phyloP scores from a whole-genome alignment of 2,888 invertebrate genomes.

The Globia sparganii region DNA sequence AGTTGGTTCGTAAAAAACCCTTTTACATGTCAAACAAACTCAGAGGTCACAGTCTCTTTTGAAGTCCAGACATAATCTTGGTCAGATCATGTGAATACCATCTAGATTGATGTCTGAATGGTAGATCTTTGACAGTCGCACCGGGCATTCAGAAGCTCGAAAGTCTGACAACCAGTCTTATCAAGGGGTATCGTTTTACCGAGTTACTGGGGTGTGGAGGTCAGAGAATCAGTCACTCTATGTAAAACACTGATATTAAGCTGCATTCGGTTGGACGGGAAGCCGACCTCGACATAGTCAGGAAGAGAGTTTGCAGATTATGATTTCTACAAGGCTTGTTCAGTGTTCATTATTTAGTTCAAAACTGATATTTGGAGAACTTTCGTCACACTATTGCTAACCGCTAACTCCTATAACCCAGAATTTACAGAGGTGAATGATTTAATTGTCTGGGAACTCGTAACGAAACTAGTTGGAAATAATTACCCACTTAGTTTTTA shows the following conservation, averaged over 20 bases:
- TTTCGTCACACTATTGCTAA: neutral
- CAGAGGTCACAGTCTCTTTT: too few species aligned
- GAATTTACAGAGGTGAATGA: neutral
- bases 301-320: neutral
- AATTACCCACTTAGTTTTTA: neutral
- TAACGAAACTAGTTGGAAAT: neutral
- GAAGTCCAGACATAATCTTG: too few species aligned
- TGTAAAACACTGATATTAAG: neutral
- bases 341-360: neutral
- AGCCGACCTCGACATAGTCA: neutral
- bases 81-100: too few species aligned
- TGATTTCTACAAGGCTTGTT: neutral
- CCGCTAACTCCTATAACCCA: neutral
- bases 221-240: neutral
- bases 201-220: neutral
- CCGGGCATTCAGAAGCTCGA: neutral
- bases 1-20: too few species aligned
- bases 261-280: neutral
- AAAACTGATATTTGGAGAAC: neutral
- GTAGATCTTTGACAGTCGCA: neutral
- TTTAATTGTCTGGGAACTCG: neutral
- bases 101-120: too few species aligned
- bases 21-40: too few species aligned
- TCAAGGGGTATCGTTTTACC: neutral
- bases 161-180: neutral